phyloP scores from a whole-genome alignment of 2,797 vertebrate species.

The Poeciliopsis paucimaculata region DNA sequence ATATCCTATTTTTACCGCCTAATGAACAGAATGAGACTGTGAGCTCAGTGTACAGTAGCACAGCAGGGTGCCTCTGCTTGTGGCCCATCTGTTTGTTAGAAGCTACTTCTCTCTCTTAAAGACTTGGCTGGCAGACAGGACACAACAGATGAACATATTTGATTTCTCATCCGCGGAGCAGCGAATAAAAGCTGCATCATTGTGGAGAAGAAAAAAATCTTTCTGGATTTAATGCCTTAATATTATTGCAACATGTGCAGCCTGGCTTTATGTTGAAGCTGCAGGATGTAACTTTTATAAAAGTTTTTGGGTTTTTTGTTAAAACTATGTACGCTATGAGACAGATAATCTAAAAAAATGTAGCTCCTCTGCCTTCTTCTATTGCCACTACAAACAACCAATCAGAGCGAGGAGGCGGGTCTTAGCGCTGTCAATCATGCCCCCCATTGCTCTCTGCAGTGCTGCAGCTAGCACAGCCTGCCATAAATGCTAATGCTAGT shows the following conservation, averaged over 20 bases:
- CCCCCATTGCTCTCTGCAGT: too few relatives aligned
- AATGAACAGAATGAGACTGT: conserved; percentile 37
- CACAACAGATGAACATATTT: conserved; percentile 31
- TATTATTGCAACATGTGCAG: background rate
- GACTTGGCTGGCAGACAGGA: conserved; percentile 59
- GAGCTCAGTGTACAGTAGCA: conserved; percentile 33
- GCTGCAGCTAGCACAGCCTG: too few relatives aligned
- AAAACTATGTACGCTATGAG: too few relatives aligned
- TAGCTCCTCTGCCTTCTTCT: too few relatives aligned
- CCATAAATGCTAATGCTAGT: too few relatives aligned
- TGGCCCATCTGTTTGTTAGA: conserved; percentile 59
- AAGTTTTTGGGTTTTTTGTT: too few relatives aligned
- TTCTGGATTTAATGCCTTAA: background rate
- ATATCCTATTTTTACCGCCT: conserved; percentile 52
- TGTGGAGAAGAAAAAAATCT: conserved; percentile 25
- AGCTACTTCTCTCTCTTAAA: conserved; percentile 22
- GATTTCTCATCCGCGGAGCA: conserved; percentile 50
- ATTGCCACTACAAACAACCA: too few relatives aligned
- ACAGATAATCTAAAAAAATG: too few relatives aligned
- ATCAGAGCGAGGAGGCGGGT: too few relatives aligned
- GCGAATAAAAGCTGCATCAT: conserved; percentile 29
- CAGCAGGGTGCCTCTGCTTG: conserved; percentile 40
- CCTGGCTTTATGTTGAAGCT: background rate
- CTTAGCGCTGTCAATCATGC: too few relatives aligned
- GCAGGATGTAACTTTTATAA: too few relatives aligned